Evolutionary conservation across 1,140 invertebrate genomes (phyloP).

Genomic region (Drosophila bocqueti): DNA sequence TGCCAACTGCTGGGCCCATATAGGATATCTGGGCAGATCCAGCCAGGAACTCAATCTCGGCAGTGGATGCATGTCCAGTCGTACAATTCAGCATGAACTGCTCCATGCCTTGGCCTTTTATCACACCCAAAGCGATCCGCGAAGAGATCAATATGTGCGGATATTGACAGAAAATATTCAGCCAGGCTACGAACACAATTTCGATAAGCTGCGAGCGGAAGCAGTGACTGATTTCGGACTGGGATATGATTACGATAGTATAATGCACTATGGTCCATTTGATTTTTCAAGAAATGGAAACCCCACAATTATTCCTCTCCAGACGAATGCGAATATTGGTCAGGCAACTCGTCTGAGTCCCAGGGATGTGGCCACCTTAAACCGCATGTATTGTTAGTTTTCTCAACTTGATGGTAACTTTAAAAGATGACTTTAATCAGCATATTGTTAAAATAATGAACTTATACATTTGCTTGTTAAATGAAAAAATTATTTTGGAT

Average conservation of each 20-base stretch:
- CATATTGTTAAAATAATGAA: no score
- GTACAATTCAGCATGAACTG: conserved; percentile 88
- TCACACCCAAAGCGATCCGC: conserved; percentile 89
- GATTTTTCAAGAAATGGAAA: conserved; percentile 90
- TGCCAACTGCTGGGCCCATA: conserved; percentile 85
- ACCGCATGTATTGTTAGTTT: conserved; percentile 84
- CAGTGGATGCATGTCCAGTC: conserved; percentile 60
- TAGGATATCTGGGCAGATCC: conserved; percentile 85
- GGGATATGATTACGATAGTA: conserved; percentile 88
- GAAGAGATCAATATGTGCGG: conserved; percentile 88
- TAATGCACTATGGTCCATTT: conserved; percentile 89
- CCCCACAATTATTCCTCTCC: conserved; percentile 88
- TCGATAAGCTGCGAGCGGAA: conserved; percentile 84
- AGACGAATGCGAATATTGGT: conserved; percentile 80
- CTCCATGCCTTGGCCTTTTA: conserved; percentile 88
- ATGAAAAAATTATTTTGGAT: not conserved
- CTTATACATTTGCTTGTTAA: not conserved
- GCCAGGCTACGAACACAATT: conserved; percentile 85
- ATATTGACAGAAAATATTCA: conserved; percentile 89
- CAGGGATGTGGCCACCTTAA: conserved; percentile 86
- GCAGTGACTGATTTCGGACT: conserved; percentile 84
- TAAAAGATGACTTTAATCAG: not conserved
- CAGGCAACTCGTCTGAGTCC: conserved; percentile 86
- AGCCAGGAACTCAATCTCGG: conserved; percentile 64
- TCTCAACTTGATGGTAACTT: not conserved